A percentile compares a stretch with the other conserved stretches of the same genome.
Conservation (phyloP, 2,888 invertebrate species). For the Dryadula phaetusa region DNA sequence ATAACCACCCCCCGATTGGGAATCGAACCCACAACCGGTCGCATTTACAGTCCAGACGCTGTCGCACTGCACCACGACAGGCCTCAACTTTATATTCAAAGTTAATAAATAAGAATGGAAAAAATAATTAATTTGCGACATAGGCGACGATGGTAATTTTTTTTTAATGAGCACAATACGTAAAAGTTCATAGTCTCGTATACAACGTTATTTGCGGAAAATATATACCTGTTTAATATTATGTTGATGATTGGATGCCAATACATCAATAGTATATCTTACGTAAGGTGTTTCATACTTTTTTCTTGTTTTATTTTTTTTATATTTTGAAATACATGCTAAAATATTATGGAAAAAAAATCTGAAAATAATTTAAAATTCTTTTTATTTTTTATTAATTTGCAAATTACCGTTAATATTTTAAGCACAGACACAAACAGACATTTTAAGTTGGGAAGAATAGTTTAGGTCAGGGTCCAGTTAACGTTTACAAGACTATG, state of each 20-base stretch:
- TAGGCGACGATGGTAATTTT: conserved; percentile 43
- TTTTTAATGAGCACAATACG: conserved; percentile 49
- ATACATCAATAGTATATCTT: no score
- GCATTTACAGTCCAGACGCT: no score
- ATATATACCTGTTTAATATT: conserved; percentile 7
- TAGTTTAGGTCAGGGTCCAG: conserved; percentile 15
- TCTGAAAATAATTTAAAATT: no score
- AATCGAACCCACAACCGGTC: no score
- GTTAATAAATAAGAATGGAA: background rate
- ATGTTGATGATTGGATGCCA: no score
- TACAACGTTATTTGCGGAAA: conserved; percentile 24
- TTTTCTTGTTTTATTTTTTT: background rate
- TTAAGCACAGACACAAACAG: background rate
- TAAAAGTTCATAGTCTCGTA: conserved; percentile 24
- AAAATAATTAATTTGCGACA: background rate
- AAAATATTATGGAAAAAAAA: no score
- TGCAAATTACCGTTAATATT: background rate
- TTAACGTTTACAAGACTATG: conserved; percentile 11
- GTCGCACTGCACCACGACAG: no score
- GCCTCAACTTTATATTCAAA: no score
- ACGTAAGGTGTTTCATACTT: no score
- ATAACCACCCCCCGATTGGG: no score
- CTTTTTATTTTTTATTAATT: background rate
- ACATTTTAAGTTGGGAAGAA: background rate
- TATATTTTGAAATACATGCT: background rate